These are phyloP conservation scores for Mellivora capensis DNA, from an alignment of 2,113 vertebrate genomes.

Conservation along the genomic window DNA sequence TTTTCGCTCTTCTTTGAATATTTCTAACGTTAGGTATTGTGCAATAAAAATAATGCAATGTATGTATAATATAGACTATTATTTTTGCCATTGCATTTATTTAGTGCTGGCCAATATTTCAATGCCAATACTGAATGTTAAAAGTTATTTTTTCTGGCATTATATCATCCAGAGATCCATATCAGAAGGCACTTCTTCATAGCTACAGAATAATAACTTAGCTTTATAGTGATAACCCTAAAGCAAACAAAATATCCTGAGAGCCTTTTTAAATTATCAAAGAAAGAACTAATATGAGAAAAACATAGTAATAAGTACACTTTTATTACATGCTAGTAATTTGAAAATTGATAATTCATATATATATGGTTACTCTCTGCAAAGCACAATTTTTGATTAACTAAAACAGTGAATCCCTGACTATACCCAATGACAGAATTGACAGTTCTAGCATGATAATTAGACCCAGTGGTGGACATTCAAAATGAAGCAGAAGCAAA, in stretches of 20 bases:
- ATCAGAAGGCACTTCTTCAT: slow-evolving; percentile 33
- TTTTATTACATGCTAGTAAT: slow-evolving; percentile 38
- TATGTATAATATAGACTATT: neutral
- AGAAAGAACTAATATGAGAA: neutral
- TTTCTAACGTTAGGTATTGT: neutral
- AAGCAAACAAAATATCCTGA: slow-evolving; percentile 44
- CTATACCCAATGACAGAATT: slow-evolving; percentile 24
- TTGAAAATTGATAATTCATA: slow-evolving; percentile 43
- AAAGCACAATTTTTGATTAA: slow-evolving; percentile 52
- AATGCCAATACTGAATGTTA: neutral
- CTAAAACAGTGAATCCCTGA: slow-evolving; percentile 21
- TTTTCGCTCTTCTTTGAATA: slow-evolving; percentile 26
- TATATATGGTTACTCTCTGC: neutral
- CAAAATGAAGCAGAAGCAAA: neutral
- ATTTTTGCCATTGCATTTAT: slow-evolving; percentile 28
- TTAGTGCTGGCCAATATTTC: slow-evolving; percentile 54
- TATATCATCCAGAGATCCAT: slow-evolving; percentile 43
- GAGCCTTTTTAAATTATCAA: slow-evolving; percentile 58
- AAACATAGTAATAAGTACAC: slow-evolving; percentile 1
- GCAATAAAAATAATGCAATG: neutral
- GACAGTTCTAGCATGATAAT: neutral
- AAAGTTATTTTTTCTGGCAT: slow-evolving; percentile 42
- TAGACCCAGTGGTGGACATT: slow-evolving; percentile 47
- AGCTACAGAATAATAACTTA: slow-evolving; percentile 34
- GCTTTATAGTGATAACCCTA: slow-evolving; percentile 36